phyloP scores from a whole-genome alignment of 2,113 vertebrate genomes.

The Peromyscus leucopus region DNA sequence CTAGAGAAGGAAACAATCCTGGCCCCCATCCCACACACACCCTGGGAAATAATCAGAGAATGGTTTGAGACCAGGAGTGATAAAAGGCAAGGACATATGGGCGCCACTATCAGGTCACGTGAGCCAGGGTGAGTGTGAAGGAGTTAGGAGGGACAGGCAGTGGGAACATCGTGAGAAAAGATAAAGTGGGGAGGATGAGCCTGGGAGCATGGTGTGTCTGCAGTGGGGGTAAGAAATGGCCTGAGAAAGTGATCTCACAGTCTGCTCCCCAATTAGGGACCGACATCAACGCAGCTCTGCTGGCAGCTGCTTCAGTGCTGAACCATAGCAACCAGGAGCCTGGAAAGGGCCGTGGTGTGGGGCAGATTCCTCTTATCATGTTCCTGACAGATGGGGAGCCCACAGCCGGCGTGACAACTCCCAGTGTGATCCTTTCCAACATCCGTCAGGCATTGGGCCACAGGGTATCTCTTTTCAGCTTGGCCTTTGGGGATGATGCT shows the following conservation, averaged over 20 bases:
- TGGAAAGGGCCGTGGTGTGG: constrained; percentile 54
- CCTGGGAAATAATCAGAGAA: constrained; percentile 15
- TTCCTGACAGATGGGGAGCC: constrained; percentile 93
- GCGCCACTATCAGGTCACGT: constrained; percentile 1
- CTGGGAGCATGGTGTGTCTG: neutral
- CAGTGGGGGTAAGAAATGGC: constrained; percentile 14
- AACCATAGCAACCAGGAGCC: constrained; percentile 78
- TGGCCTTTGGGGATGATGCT: constrained; percentile 92
- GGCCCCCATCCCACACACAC: neutral
- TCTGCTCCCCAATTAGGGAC: constrained; percentile 88
- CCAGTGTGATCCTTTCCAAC: constrained; percentile 88
- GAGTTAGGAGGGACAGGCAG: constrained; percentile 11
- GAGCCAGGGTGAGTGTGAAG: neutral
- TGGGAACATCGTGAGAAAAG: constrained; percentile 30
- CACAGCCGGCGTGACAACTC: constrained; percentile 88
- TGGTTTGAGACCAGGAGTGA: constrained; percentile 9
- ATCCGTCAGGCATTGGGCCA: constrained; percentile 86
- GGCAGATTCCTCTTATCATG: constrained; percentile 89
- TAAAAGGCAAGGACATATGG: constrained; percentile 50
- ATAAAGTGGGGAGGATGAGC: neutral
- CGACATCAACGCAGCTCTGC: constrained; percentile 91
- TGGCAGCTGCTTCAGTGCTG: constrained; percentile 89
- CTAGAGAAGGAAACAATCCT: neutral
- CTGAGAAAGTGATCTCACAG: constrained; percentile 49
- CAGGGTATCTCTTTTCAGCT: constrained; percentile 88